Conservation (phyloP, 2,888 invertebrate genomes). For the Odontocolon sp. region DNA sequence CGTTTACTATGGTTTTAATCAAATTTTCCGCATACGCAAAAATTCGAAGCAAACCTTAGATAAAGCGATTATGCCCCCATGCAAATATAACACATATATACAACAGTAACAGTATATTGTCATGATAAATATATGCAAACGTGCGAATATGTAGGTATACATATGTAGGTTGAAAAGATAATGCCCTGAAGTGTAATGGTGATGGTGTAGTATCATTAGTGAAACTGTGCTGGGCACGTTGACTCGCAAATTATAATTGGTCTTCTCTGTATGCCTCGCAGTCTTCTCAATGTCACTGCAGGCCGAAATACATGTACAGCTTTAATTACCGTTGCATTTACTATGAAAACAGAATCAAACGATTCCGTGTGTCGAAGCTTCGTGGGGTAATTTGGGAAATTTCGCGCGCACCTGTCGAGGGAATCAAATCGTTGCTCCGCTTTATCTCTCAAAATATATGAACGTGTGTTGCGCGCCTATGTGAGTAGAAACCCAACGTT, state of each 20-base stretch:
- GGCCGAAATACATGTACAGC: background rate
- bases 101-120: too few species aligned
- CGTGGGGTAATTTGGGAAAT: background rate
- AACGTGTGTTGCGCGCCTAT: background rate
- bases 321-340: background rate
- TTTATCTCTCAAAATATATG: background rate
- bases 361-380: background rate
- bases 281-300: background rate
- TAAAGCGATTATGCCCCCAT: too few species aligned
- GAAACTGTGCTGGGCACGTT: conserved; percentile 3
- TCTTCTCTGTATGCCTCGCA: conserved; percentile 4
- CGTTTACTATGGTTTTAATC: too few species aligned
- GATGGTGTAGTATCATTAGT: conserved; percentile 39
- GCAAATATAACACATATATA: background rate
- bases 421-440: background rate
- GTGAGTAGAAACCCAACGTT: too few species aligned
- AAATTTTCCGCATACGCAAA: too few species aligned
- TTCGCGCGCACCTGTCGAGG: background rate
- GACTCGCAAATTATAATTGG: conserved; percentile 38
- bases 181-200: background rate
- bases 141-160: background rate
- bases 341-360: background rate
- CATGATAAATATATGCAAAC: too few species aligned
- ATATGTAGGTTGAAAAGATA: conserved; percentile 16
- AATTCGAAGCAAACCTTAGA: too few species aligned